A percentile compares a stretch with the other conserved stretches of the same genome.
Evolutionary conservation across 2,888 invertebrate genomes (phyloP).

Genomic region (Himalopsyche japonica): DNA sequence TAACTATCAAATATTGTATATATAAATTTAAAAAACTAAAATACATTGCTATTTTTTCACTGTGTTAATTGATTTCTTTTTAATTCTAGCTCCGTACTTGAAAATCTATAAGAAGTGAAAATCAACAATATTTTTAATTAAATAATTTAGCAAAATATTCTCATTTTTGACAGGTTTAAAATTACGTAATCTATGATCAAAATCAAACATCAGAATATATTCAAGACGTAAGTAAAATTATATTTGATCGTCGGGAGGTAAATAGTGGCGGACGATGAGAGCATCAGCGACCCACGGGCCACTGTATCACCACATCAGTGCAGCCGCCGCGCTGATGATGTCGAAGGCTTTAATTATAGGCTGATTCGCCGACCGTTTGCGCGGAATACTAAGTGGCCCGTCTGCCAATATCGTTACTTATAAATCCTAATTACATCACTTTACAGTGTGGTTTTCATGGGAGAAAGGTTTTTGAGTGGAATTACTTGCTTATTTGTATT

Average conservation of each 20-base stretch:
- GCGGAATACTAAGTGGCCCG: constrained; percentile 13
- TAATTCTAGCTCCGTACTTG: too few species aligned
- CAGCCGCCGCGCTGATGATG: constrained; percentile 12
- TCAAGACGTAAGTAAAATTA: neutral
- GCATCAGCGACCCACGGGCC: neutral
- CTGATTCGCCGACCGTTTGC: constrained; percentile 14
- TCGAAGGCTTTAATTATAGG: constrained; percentile 23
- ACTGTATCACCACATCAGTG: constrained; percentile 7
- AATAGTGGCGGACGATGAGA: neutral
- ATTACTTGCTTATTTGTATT: neutral
- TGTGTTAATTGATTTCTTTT: too few species aligned
- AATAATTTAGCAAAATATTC: too few species aligned
- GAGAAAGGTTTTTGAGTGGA: neutral
- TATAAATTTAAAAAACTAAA: too few species aligned
- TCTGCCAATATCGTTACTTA: constrained; percentile 4
- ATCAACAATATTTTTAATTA: too few species aligned
- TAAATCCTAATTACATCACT: constrained; percentile 3
- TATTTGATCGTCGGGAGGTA: neutral
- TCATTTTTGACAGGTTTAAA: too few species aligned
- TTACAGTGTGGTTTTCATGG: neutral
- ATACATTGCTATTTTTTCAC: too few species aligned
- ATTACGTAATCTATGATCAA: neutral
- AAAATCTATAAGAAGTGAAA: too few species aligned
- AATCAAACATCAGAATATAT: neutral
- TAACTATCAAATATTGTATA: too few species aligned